Base-by-base conservation (phyloP, 1,140 invertebrate species). In the Papilio polytes region DNA sequence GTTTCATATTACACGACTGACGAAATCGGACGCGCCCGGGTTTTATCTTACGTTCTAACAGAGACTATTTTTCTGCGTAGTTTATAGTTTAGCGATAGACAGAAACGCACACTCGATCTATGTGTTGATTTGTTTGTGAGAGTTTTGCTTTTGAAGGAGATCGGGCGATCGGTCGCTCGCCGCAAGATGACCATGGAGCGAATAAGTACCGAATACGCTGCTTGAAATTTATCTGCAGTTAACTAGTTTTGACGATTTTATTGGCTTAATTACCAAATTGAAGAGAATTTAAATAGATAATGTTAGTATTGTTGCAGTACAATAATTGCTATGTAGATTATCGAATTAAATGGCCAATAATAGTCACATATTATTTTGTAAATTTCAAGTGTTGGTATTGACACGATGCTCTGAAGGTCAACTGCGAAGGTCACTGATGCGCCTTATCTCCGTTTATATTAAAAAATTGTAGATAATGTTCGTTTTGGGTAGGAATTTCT, bases 381-480 rank as follows among this genome's bases (percentile, higher is more conserved):
- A 70, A 31, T 31, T 15, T 70, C 63, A 31, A 36, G 63, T 31
- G 0, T 36, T 15, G 22, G 46, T 76, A 56, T 56, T 10, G 15
- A 56, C 51, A 56, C 74, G 15, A 59, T 36, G 22, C 48, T 18
- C 77, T 46, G 56, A 78, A 44, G 56, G 77, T 78, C 36, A 13
- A 13, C 18, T 22, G 8, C 13, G 41, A 78, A 18, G 3, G 31
- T 66, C 77, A 44, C 72, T 83, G 81, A 70, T 77, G 84, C 87
- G 87, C 86, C 84, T 86, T 85, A 86, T 87, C 88, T 87, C 86
- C 77, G 83, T 90, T 89, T 90, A 90, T 91, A 90, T 91, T 90
- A 90, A 94, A 56, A 70, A 94, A 90, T 92, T 94, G 92, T 94
- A 94, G 92, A 94, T 94, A 94, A 90, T 89, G 90, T 92, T 94